phyloP scores from a whole-genome alignment of 2,888 invertebrate genomes.

The Zaprionus bogoriensis region DNA sequence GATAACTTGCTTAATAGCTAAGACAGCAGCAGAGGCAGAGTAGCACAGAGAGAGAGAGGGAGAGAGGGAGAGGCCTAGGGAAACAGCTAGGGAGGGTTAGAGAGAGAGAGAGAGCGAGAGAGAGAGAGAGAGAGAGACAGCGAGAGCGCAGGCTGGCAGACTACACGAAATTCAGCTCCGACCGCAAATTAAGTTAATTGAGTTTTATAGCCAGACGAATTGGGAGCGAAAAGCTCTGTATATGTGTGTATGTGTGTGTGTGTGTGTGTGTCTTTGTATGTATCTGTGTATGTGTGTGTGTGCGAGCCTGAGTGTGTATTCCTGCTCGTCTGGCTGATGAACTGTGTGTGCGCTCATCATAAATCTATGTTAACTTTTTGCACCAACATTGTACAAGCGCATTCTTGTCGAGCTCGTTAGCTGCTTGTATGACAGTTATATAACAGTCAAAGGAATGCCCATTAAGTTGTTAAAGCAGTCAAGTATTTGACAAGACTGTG shows the following conservation, averaged over 20 bases:
- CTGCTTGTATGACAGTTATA: slow-evolving; percentile 13
- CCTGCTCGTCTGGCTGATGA: slow-evolving; percentile 24
- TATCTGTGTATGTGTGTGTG: slow-evolving; percentile 1
- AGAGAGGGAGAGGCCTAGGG: neutral
- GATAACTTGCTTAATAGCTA: neutral
- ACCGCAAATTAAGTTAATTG: slow-evolving; percentile 64
- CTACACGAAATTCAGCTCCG: neutral
- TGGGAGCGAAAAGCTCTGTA: slow-evolving; percentile 3
- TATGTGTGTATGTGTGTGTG: neutral
- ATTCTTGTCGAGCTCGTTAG: neutral
- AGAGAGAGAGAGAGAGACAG: neutral
- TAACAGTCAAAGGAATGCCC: slow-evolving; percentile 1
- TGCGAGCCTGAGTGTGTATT: neutral
- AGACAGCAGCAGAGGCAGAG: neutral
- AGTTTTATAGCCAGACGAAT: slow-evolving; percentile 47
- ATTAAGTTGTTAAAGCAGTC: neutral
- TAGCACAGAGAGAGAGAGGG: neutral
- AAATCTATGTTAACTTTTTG: slow-evolving; percentile 37
- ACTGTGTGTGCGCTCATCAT: slow-evolving; percentile 21
- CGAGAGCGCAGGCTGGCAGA: neutral
- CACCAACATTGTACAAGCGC: no score
- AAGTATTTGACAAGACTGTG: neutral
- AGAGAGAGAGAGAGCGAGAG: neutral
- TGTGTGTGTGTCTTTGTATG: neutral
- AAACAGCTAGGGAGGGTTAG: neutral